Evolutionary conservation across 1,140 invertebrate genomes (phyloP), one percentile per base, ranked within the genome.

Genomic region (Rhizoglyphus robini): DNA sequence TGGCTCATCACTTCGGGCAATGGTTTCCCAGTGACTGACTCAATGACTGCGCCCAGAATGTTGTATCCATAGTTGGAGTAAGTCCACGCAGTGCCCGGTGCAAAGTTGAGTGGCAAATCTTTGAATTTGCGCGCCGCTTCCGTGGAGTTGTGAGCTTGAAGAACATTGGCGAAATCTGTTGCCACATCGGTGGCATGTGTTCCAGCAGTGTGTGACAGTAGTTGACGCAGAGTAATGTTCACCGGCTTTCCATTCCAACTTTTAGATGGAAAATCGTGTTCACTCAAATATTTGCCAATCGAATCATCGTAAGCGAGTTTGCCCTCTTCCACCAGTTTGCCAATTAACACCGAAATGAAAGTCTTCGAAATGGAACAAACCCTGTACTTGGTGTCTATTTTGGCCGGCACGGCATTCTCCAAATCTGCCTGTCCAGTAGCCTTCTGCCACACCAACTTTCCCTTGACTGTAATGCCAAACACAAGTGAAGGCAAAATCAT

Each of bases 341-440:
- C 83, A 65, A 82, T 75, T 18, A 77, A 67, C 23, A 75, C 74
- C 73, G 81, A 79, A 18, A 82, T 82, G 46, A 85, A 77, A 48
- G 79, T 70, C 70, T 84, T 84, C 69, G 80, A 82, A 63, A 85
- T 83, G 69, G 81, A 83, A 34, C n/a, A n/a, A n/a, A n/a, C n/a
- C n/a, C n/a, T n/a, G n/a, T n/a, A n/a, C n/a, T n/a, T n/a, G n/a
- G n/a, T n/a, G n/a, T n/a, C n/a, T n/a, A n/a, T n/a, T n/a, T n/a
- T n/a, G n/a, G n/a, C n/a, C n/a, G n/a, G n/a, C n/a, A n/a, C n/a
- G n/a, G n/a, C n/a, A n/a, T n/a, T n/a, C n/a, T n/a, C n/a, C n/a
- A n/a, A n/a, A n/a, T n/a, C n/a, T n/a, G n/a, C n/a, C n/a, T n/a
- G n/a, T n/a, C n/a, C n/a, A n/a, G n/a, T n/a, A n/a, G n/a, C n/a